Base-by-base conservation (phyloP, 2,113 vertebrate species). In the Catharus fuscescens region DNA sequence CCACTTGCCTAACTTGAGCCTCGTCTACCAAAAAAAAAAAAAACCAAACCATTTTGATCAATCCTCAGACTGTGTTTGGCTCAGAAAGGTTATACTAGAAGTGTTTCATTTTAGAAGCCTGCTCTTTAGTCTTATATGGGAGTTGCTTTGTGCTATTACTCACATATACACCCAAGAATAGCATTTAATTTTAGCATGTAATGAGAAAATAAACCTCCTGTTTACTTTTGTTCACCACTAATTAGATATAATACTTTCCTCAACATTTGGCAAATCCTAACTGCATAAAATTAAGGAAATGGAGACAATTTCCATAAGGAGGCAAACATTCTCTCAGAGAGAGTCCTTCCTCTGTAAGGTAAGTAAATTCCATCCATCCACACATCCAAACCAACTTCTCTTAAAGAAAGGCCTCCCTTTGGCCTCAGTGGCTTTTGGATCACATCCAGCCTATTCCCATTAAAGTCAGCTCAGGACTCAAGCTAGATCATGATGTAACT, bases 251-350 rank as follows among this genome's bases (percentile, higher is more conserved):
- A 95, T 90, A 71, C 26, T 79, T 91, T 91, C 81, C 83, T 86
- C 45, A 92, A 92, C 76, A 81, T 88, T 65, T 92, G 29, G 71
- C 66, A 85, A 96, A 96, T 87, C 56, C 50, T 97, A 97, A 97
- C 95, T 94, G 86, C 91, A 94, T 91, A 76, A 92, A 96, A 97
- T 96, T 97, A 91, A 93, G 96, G 91, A 86, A 90, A 89, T 92
- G 84, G 82, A 84, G 72, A 92, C 66, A 97, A 95, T 56, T 66
- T 67, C 92, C 88, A 64, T 21, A 93, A 73, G n/a, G 11, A 65
- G 54, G 42, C 11, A 90, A 94, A 69, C 23, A 73, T 21, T 40
- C 40, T 40, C 40, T 80, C 66, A 89, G 34, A n/a, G 31, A 66
- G 65, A 90, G 38, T 36, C 26, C 45, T 93, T 80, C 45, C 29